Conservation (phyloP, 2,797 vertebrate genomes). For the Emydoidea blandingii region DNA sequence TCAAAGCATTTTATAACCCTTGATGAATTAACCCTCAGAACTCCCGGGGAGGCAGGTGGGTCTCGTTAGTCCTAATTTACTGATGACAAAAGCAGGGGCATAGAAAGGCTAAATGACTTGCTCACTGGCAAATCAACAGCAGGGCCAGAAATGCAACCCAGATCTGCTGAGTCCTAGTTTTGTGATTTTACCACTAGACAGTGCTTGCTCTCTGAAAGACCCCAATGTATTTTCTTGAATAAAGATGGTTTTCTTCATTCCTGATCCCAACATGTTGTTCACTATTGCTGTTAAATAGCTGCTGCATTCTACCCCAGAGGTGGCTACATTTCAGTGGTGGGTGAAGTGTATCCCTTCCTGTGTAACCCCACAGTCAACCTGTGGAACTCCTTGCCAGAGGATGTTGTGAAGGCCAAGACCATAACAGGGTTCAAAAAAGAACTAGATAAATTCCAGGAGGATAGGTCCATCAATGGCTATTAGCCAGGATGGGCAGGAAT, state of each 20-base stretch:
- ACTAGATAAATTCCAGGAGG: no score
- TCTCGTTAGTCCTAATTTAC: background rate
- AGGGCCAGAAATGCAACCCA: background rate
- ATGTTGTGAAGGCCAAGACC: no score
- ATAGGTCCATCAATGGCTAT: no score
- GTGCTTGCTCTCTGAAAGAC: background rate
- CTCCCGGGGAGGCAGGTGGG: rapidly evolving
- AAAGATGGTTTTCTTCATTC: background rate
- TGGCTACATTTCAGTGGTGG: background rate
- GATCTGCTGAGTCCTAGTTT: background rate
- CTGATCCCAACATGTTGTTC: background rate
- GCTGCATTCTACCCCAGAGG: background rate
- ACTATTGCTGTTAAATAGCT: background rate
- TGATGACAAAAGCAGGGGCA: background rate
- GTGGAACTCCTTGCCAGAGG: no score
- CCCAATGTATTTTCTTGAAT: background rate
- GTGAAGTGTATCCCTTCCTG: no score
- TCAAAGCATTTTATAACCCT: background rate
- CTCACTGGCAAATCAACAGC: background rate
- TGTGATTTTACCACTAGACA: background rate
- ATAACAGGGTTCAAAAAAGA: no score
- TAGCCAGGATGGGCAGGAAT: no score
- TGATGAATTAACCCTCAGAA: background rate
- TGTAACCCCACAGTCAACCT: no score
- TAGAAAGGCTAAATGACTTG: background rate